Evolutionary conservation across 2,113 vertebrate genomes (phyloP), one percentile per base, ranked within the genome.

Genomic region (Enhydra lutris): DNA sequence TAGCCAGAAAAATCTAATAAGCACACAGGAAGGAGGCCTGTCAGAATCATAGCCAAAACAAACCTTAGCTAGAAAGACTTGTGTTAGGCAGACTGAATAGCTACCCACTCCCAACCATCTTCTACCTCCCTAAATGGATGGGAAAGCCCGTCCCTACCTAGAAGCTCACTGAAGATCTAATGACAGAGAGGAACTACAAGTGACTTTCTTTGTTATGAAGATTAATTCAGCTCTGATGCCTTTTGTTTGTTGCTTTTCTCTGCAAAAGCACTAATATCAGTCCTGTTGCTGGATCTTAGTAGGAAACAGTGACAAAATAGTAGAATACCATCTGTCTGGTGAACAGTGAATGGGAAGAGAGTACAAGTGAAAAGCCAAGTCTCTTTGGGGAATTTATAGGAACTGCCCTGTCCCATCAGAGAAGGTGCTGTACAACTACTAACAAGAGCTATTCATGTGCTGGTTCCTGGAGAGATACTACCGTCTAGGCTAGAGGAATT

Each of bases 1-100:
- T 90, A 95, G 79, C 74, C 55, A 97, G 95, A 92, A 97, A 96
- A 95, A 57, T 87, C 94, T 95, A 96, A 74, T 88, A 95, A 97
- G 87, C 95, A 4, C 7, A 80, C 67, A 93, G 95, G 95, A 98
- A 97, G 45, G 78, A 91, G 50, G 7, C 24, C 39, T 87, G 69
- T 97, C 87, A 97, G 90, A 89, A 57, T 95, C 1, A 1, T n/a
- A 90, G 96, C 96, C 97, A 98, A 97, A 95, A 83, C 55, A 95
- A 57, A 20, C 61, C 89, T 95, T 14, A 61, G 61, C 91, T 95
- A 73, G 73, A 88, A 93, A 95, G 73, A 69, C 39, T 65, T 15
- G 1, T 26, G 34, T 65, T 88, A 90, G 91, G 31, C 23, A 26
- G 29, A 50, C 52, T 15, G 7, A 85, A 65, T 5, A 61, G 47